A percentile compares a stretch with the other conserved stretches of the same genome.
Conservation (phyloP, 2,888 invertebrate species). For the Noctua fimbriata region DNA sequence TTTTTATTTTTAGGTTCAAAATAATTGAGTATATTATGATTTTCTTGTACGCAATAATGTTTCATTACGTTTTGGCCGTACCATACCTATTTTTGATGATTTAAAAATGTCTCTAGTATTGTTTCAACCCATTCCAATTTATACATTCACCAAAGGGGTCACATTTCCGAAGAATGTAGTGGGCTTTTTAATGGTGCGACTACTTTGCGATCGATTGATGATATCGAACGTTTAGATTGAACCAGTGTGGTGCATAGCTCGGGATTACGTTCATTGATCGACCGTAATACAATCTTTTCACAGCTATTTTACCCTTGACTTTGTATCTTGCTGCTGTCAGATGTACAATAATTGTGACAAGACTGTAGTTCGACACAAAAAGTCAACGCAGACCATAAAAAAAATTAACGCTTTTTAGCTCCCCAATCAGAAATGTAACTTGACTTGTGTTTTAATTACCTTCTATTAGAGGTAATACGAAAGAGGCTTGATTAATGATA, state of each 20-base stretch:
- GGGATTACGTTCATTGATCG: not conserved
- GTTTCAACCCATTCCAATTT: slow-evolving; percentile 52
- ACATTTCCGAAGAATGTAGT: slow-evolving; percentile 24
- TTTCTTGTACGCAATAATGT: slow-evolving; percentile 13
- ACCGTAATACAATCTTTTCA: not conserved
- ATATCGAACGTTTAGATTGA: not conserved
- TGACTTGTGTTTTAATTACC: slow-evolving; percentile 23
- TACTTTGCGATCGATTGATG: not conserved
- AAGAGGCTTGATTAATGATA: slow-evolving; percentile 56
- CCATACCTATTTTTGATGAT: slow-evolving; percentile 22
- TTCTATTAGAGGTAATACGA: slow-evolving; percentile 9
- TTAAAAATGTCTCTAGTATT: slow-evolving; percentile 23
- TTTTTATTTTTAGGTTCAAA: slow-evolving; percentile 66
- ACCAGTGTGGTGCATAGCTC: not conserved
- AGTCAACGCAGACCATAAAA: not conserved
- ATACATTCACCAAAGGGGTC: slow-evolving; percentile 40
- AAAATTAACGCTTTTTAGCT: not conserved
- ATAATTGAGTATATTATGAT: slow-evolving; percentile 37
- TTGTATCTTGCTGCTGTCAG: not conserved
- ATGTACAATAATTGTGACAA: not conserved
- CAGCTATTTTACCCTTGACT: not conserved
- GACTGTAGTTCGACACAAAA: not conserved
- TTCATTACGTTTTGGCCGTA: slow-evolving; percentile 1
- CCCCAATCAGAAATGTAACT: slow-evolving; percentile 21
- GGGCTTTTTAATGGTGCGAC: not conserved